Conservation (phyloP, 1,140 invertebrate genomes). For the Drosophila pruinosa region DNA sequence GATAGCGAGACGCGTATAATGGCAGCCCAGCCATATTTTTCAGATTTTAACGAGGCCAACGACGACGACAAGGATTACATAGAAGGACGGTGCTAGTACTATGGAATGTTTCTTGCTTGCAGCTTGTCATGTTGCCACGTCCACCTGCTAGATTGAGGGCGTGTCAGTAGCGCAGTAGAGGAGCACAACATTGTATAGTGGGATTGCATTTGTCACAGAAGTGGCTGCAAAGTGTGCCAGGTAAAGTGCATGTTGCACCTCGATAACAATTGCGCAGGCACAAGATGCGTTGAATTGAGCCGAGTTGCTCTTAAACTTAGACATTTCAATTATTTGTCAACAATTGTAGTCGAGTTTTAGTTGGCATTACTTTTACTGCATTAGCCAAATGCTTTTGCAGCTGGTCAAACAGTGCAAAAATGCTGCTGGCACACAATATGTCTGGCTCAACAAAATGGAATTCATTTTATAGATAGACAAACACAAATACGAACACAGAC, state of each 20-base stretch:
- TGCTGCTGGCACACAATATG: constrained; percentile 16
- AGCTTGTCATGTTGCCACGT: constrained; percentile 18
- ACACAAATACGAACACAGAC: constrained; percentile 7
- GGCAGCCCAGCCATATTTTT: constrained; percentile 72
- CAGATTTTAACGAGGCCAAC: constrained; percentile 71
- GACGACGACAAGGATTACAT: not conserved
- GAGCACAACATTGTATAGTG: constrained; percentile 60
- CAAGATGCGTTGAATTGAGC: not conserved
- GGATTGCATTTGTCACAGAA: constrained; percentile 74
- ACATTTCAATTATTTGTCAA: not conserved
- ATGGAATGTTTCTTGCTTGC: constrained; percentile 4
- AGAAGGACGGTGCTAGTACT: constrained; percentile 22
- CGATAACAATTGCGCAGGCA: not conserved
- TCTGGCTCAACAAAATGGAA: constrained; percentile 15
- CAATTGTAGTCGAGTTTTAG: not conserved
- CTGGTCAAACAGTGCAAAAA: constrained; percentile 7
- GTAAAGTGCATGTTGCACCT: constrained; percentile 12
- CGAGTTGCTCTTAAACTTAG: not conserved
- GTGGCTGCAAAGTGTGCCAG: constrained; percentile 67
- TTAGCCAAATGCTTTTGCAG: not conserved
- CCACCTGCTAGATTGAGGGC: constrained; percentile 41
- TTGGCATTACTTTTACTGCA: not conserved
- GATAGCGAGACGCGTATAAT: constrained; percentile 64
- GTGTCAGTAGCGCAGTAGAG: constrained; percentile 37
- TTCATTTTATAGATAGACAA: constrained; percentile 24